phyloP scores from a whole-genome alignment of 1,140 invertebrate genomes.

The Ditylenchus dipsaci region DNA sequence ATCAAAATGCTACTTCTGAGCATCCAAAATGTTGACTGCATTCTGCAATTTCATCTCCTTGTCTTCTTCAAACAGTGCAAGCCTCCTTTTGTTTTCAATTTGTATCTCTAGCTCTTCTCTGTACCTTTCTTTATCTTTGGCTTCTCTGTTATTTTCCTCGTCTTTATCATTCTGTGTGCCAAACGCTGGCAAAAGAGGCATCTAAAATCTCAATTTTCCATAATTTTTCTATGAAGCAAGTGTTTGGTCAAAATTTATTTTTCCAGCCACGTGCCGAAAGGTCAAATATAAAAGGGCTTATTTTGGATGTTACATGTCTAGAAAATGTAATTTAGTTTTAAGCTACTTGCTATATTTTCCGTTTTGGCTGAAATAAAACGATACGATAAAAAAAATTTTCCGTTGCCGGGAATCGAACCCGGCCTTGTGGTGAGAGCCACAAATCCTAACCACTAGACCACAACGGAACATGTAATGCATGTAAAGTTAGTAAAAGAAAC shows the following conservation, averaged over 20 bases:
- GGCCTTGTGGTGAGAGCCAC: slow-evolving; percentile 76
- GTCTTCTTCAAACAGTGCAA: neutral
- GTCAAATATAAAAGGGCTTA: too few species aligned
- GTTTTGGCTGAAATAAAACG: too few species aligned
- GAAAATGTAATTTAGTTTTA: too few species aligned
- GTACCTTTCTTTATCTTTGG: neutral
- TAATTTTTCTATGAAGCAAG: too few species aligned
- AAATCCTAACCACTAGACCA: slow-evolving; percentile 70
- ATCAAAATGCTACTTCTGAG: neutral
- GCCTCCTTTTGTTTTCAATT: neutral
- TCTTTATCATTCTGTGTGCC: neutral
- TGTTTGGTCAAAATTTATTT: too few species aligned
- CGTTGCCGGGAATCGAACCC: slow-evolving; percentile 78
- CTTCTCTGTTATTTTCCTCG: neutral
- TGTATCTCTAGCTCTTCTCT: neutral
- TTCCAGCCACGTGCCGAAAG: too few species aligned
- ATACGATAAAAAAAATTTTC: too few species aligned
- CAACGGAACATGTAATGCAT: slow-evolving; percentile 40
- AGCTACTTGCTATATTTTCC: too few species aligned
- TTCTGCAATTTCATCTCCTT: neutral
- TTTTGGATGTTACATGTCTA: too few species aligned
- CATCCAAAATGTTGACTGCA: slow-evolving; percentile 2
- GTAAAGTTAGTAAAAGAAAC: too few species aligned
- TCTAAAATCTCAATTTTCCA: too few species aligned
- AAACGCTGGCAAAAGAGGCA: neutral